Evolutionary conservation across 2,888 invertebrate genomes (phyloP), one percentile per base, ranked within the genome.

Genomic region (Deroplatys truncata): DNA sequence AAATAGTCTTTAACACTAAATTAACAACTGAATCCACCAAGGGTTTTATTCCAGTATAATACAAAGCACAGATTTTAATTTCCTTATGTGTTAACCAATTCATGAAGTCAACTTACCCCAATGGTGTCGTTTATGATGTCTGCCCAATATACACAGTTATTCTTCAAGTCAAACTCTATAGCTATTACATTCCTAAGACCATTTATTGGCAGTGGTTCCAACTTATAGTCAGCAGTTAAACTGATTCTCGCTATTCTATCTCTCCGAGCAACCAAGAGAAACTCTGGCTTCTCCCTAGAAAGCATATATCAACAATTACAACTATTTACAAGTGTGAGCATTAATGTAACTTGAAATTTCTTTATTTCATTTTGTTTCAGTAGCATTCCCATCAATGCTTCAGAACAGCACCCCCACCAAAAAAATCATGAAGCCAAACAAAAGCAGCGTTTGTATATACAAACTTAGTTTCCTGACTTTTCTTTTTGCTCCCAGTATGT

Each of bases 101-200:
- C 1, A 56, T 85, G 35, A 35, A 35, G 13, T 43, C 43, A 43
- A 92, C 92, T 92, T 91, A 94, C 94, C 90, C 96, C 96, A 91
- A 98, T 98, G 31, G 96, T 96, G 92, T 98, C 97, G 15, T 95
- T 94, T 88, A 96, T 96, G 90, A 97, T 97, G 92, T 98, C 98
- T 1, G 98, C 98, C 97, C 98, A 98, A 93, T 97, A 98, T 1
- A 98, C 94, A 92, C 98, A 98, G 92, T 98, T 97, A 91, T 97
- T 96, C 90, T 95, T 95, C 93, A 97, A 95, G 92, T 98, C 98
- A 92, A 97, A 98, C 92, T 98, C 98, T 28, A 98, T 95, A 0
- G 98, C 97, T 85, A 98, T 97, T 0, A 98, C 97, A 92, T 98
- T 97, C 92, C 96, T 96, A 91, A 98, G 94, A 90, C 95, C 95